A percentile compares a stretch with the other conserved stretches of the same genome.
These are phyloP conservation scores for Archocentrus centrarchus DNA, from an alignment of 2,113 vertebrate genomes.

Conservation along the genomic window DNA sequence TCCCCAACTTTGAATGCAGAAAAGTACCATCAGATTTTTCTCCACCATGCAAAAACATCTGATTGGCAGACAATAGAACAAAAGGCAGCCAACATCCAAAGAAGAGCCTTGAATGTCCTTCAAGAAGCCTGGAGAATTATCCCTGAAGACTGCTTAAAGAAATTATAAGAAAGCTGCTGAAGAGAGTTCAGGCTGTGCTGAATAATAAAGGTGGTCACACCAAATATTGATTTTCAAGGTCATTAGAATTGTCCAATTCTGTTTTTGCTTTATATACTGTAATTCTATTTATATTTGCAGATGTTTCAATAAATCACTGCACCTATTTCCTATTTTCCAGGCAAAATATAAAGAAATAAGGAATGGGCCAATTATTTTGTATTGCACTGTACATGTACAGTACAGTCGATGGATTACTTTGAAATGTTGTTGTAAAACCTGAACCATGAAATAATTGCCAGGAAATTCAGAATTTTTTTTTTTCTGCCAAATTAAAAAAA, in stretches of 20 bases:
- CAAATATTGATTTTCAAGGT: not conserved
- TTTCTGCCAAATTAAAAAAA: not conserved
- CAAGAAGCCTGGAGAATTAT: not conserved
- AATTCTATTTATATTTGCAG: not conserved
- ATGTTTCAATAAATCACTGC: not conserved
- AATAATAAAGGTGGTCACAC: not conserved
- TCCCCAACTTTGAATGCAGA: not conserved
- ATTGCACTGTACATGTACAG: not conserved
- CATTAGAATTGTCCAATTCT: not conserved
- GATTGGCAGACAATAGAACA: not conserved
- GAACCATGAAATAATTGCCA: too few species aligned
- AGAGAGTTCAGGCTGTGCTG: not conserved
- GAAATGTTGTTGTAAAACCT: not conserved
- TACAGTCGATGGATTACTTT: not conserved
- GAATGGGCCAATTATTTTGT: not conserved
- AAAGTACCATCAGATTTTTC: not conserved
- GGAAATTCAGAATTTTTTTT: too few species aligned
- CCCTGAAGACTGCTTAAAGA: not conserved
- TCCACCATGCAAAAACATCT: not conserved
- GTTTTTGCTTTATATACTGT: not conserved
- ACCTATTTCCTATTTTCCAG: not conserved
- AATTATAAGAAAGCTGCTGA: not conserved
- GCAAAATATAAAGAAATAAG: not conserved
- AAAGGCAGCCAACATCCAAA: not conserved
- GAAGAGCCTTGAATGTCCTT: not conserved